phyloP scores from a whole-genome alignment of 2,797 vertebrate species.

The Florisuga fusca region DNA sequence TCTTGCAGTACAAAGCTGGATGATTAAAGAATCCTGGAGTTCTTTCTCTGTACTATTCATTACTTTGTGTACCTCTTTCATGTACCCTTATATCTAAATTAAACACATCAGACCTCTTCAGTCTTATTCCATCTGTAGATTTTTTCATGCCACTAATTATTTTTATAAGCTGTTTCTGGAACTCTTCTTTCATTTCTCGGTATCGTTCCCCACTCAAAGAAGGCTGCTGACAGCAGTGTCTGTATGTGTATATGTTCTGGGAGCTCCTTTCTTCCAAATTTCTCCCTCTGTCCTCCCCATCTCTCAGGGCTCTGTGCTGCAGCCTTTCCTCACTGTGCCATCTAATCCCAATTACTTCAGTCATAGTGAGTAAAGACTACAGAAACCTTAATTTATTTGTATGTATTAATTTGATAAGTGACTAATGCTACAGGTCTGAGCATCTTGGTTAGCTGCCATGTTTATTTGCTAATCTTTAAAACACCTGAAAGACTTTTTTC shows the following conservation, averaged over 20 bases:
- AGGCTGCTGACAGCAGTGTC: background rate
- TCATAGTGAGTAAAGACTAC: background rate
- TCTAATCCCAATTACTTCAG: background rate
- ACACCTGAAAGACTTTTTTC: slow-evolving; percentile 63
- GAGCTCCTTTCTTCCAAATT: background rate
- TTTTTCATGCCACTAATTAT: slow-evolving; percentile 49
- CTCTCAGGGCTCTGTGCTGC: background rate
- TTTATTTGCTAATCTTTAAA: slow-evolving; percentile 53
- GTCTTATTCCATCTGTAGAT: slow-evolving; percentile 33
- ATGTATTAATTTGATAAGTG: slow-evolving; percentile 21
- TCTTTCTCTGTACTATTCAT: slow-evolving; percentile 17
- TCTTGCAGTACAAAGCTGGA: slow-evolving; percentile 39
- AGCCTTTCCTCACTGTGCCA: background rate
- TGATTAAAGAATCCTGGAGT: slow-evolving; percentile 6
- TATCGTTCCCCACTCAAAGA: background rate
- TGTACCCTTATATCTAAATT: slow-evolving; percentile 36
- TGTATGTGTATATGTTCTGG: background rate
- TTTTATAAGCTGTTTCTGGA: slow-evolving; percentile 33
- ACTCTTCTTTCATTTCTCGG: slow-evolving; percentile 10
- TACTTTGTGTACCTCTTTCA: slow-evolving; percentile 42
- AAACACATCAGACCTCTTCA: slow-evolving; percentile 38
- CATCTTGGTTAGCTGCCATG: slow-evolving; percentile 39
- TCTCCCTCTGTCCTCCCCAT: background rate
- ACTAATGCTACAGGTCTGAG: slow-evolving; percentile 55
- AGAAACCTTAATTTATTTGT: slow-evolving; percentile 32